Base-by-base conservation (phyloP, 2,888 invertebrate genomes). In the Magallana nippona region DNA sequence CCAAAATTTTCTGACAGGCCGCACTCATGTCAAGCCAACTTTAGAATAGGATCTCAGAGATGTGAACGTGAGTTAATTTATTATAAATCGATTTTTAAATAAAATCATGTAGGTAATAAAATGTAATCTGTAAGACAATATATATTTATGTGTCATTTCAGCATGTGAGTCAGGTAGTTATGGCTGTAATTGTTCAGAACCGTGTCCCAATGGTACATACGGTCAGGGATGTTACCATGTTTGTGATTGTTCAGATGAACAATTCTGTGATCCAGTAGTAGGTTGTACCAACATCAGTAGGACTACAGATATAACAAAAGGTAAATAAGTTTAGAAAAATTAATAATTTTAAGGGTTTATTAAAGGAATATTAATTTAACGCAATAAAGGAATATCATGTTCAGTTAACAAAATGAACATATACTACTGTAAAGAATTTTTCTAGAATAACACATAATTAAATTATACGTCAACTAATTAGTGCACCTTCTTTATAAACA, bases 1-100 rank as follows among this genome's bases (percentile, higher is more conserved):
- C 13, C 10, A 60, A n/a, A 8, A 17, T n/a, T n/a, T 60, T 8
- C 17, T n/a, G 10, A 10, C 63, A 63, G 63, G 63, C 63, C 63
- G 27, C 15, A 22, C 10, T 63, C 63, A 27, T 63, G 63, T 63
- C 27, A 63, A 63, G 63, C 32, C 27, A 63, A 63, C 63, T 63
- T 63, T 27, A 63, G 22, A 22, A 22, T 63, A 22, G 63, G 63
- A 27, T 27, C 63, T 10, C 27, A 22, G 10, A 63, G 27, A 63
- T 63, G 63, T 13, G 32, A 63, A 63, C 63, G 63, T 63, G 27
- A 27, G 17, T 2, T n/a, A 17, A 1, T 60, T 60, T 60, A n/a
- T n/a, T n/a, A n/a, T n/a, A 10, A n/a, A 19, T 60, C 32, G 2
- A 32, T 32, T 32, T 32, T 32, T 32, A n/a, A n/a, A n/a, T n/a